phyloP scores from a whole-genome alignment of 2,888 invertebrate genomes.

The Pheosia gnoma region DNA sequence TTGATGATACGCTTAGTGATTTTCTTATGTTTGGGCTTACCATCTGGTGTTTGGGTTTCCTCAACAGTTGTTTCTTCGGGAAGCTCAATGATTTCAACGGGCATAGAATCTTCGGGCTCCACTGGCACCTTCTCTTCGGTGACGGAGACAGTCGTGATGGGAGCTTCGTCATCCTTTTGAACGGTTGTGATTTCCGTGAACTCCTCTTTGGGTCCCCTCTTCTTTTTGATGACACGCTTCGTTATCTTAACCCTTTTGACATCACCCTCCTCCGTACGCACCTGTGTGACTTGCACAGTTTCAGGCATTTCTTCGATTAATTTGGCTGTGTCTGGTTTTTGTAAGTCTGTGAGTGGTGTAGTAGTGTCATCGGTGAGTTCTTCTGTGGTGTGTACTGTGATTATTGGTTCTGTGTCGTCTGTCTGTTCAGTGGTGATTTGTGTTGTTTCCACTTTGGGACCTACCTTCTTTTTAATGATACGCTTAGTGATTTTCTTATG shows the following conservation, averaged over 20 bases:
- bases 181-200: constrained; percentile 8
- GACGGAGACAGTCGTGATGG: constrained; percentile 1
- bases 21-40: constrained; percentile 51
- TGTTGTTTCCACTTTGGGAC: neutral
- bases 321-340: neutral
- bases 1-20: constrained; percentile 49
- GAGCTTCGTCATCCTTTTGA: constrained; percentile 7
- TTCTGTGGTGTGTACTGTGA: constrained; percentile 1
- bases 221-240: constrained; percentile 10
- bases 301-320: constrained; percentile 5
- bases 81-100: constrained; percentile 42
- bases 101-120: constrained; percentile 11
- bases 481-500: neutral
- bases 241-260: constrained; percentile 2
- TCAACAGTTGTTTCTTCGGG: constrained; percentile 55
- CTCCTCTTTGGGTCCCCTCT: constrained; percentile 10
- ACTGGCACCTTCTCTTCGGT: constrained; percentile 1
- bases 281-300: constrained; percentile 7
- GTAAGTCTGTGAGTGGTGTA: constrained; percentile 1
- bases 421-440: constrained; percentile 4
- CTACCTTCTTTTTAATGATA: neutral
- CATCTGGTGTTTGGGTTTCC: constrained; percentile 47
- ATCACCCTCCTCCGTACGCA: neutral
- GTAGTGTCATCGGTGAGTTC: constrained; percentile 3
- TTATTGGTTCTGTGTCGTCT: neutral